phyloP scores from a whole-genome alignment of 2,797 vertebrate genomes.

The Labroides dimidiatus region DNA sequence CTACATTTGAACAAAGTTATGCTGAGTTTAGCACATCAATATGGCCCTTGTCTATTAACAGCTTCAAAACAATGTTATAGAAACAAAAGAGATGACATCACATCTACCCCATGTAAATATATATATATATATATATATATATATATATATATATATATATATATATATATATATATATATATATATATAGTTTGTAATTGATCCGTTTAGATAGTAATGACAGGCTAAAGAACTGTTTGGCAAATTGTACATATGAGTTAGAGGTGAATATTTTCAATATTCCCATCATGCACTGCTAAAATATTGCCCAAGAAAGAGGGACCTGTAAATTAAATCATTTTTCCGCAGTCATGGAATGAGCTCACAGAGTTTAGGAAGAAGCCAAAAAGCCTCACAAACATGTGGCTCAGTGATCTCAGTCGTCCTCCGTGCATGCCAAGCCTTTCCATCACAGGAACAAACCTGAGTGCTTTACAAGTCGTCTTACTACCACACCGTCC shows the following conservation, averaged over 20 bases:
- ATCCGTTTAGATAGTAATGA: too few species aligned
- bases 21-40: too few species aligned
- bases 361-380: slow-evolving; percentile 26
- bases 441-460: slow-evolving; percentile 45
- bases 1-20: too few species aligned
- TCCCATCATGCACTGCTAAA: not conserved
- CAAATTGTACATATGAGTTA: slow-evolving; percentile 6
- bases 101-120: too few species aligned
- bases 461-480: slow-evolving; percentile 43
- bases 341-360: slow-evolving; percentile 13
- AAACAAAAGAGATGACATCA: too few species aligned
- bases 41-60: too few species aligned
- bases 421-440: slow-evolving; percentile 30
- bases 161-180: too few species aligned
- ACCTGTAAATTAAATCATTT: slow-evolving; percentile 37
- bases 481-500: slow-evolving; percentile 23
- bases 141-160: too few species aligned
- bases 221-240: too few species aligned
- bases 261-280: slow-evolving; percentile 2
- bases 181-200: too few species aligned
- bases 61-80: too few species aligned
- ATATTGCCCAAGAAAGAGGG: slow-evolving; percentile 10
- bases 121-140: too few species aligned
- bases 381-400: slow-evolving; percentile 38
- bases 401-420: slow-evolving; percentile 48